Evolutionary conservation across 2,113 vertebrate species (phyloP), one percentile per base, ranked within the genome.

Genomic region (Plectropomus leopardus): DNA sequence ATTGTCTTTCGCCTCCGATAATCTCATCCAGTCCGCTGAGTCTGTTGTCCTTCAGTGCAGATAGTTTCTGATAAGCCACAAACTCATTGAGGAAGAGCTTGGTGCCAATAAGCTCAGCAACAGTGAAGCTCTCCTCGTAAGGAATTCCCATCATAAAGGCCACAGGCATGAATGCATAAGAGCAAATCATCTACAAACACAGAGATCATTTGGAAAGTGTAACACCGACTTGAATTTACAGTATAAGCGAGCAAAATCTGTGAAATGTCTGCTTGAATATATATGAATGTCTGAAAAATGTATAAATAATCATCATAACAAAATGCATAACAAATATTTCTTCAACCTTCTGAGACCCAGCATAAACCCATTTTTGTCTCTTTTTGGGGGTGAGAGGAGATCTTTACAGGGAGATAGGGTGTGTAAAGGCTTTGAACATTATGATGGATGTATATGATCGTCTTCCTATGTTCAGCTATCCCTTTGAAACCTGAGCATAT

Each of bases 21-120:
- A 94, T 88, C 83, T 96, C 94, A 1, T 95, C 93, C 0, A 89
- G 48, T 48, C 96, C 97, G 0, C 34, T 64, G n/a, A 97, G 60
- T 28, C 98, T 96, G 53, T 95, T 95, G 5, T 28, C 53, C 90
- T 96, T 97, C 84, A 98, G 93, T 0, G 3, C 9, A 1, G 98
- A 92, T 23, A 99, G 93, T 57, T 94, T 91, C 91, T 97, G 54
- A 58, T 98, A 99, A 0, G 98, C 98, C 86, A 99, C 95, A 85
- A 99, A 99, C 88, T 99, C 97, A 0, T 99, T 99, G 78, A 99
- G 93, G 89, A 99, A 98, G 72, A 99, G 92, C 91, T 99, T 99
- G 23, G 92, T 96, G 7, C 98, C 98, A 67, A 99, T 94, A 44
- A 99, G 92, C 78, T 99, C 95, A 0, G 98, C 98, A 47, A 97